phyloP scores from a whole-genome alignment of 2,888 invertebrate species.

The Parthenolecanium corni region DNA sequence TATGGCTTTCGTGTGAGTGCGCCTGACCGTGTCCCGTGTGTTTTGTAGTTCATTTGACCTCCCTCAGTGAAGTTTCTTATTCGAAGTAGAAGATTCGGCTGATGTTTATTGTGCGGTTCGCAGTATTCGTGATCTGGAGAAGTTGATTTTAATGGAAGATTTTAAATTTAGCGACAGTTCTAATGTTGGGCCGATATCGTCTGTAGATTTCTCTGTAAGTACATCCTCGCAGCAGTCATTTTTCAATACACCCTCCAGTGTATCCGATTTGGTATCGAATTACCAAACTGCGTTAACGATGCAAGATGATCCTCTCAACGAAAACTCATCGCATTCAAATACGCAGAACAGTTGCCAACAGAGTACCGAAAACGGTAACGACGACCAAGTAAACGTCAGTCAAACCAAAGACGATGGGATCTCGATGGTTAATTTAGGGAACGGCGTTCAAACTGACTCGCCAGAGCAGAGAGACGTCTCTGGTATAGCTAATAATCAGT shows the following conservation, averaged over 20 bases:
- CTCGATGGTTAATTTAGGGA: slow-evolving; percentile 34
- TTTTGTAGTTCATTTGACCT: slow-evolving; percentile 25
- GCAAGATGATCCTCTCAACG: slow-evolving; percentile 37
- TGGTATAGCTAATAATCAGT: slow-evolving; percentile 35
- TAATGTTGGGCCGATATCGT: slow-evolving; percentile 36
- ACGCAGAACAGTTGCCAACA: slow-evolving; percentile 19
- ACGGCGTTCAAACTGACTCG: slow-evolving; percentile 33
- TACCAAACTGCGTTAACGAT: slow-evolving; percentile 35
- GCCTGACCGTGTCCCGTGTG: slow-evolving; percentile 27
- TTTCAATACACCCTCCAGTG: slow-evolving; percentile 36
- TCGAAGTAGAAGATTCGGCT: slow-evolving; percentile 26
- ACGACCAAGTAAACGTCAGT: slow-evolving; percentile 21
- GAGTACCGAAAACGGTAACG: slow-evolving; percentile 13
- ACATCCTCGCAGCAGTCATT: slow-evolving; percentile 34
- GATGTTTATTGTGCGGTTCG: slow-evolving; percentile 26
- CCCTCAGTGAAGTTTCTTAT: slow-evolving; percentile 20
- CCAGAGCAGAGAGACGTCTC: slow-evolving; percentile 34
- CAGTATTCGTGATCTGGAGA: slow-evolving; percentile 23
- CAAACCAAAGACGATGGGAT: slow-evolving; percentile 36
- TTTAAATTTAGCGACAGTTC: slow-evolving; percentile 36
- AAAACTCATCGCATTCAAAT: slow-evolving; percentile 33
- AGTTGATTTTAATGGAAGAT: slow-evolving; percentile 36
- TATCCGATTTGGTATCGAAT: slow-evolving; percentile 35
- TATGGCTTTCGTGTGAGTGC: slow-evolving; percentile 27
- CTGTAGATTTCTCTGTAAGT: slow-evolving; percentile 35